These are phyloP conservation scores for Gavialis gangeticus DNA, from an alignment of 2,113 vertebrate genomes.

Conservation along the genomic window DNA sequence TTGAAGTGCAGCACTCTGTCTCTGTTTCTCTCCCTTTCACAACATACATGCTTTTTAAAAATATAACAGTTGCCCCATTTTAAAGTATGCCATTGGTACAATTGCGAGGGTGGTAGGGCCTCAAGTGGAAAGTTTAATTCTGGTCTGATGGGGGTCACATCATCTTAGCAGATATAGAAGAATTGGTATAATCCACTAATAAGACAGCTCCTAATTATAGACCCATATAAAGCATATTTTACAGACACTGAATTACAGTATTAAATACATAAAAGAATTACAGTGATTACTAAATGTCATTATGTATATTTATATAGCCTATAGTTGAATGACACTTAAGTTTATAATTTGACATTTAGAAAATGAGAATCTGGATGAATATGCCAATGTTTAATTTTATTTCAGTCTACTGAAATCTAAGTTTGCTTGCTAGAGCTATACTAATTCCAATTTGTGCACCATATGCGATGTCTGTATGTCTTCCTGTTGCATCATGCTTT, in stretches of 20 bases:
- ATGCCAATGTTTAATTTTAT: conserved; percentile 63
- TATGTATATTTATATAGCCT: not conserved
- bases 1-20: not conserved
- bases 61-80: not conserved
- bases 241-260: conserved; percentile 36
- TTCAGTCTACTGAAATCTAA: conserved; percentile 69
- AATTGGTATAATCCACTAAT: conserved; percentile 58
- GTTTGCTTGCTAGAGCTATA: conserved; percentile 63
- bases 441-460: conserved; percentile 68
- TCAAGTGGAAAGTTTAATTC: conserved; percentile 63
- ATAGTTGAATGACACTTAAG: conserved; percentile 36
- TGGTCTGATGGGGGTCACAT: conserved; percentile 40
- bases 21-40: not conserved
- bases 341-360: conserved; percentile 57
- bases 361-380: conserved; percentile 52
- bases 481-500: conserved; percentile 86
- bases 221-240: conserved; percentile 32
- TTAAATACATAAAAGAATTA: conserved; percentile 18
- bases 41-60: not conserved
- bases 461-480: conserved; percentile 73
- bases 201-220: conserved; percentile 33
- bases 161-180: conserved; percentile 57
- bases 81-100: not conserved
- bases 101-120: not conserved
- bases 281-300: conserved; percentile 61